Percentiles rank a stretch among this genome's conserved stretches.
phyloP scores from a whole-genome alignment of 2,888 invertebrate species.

The Mycalesis mineus region DNA sequence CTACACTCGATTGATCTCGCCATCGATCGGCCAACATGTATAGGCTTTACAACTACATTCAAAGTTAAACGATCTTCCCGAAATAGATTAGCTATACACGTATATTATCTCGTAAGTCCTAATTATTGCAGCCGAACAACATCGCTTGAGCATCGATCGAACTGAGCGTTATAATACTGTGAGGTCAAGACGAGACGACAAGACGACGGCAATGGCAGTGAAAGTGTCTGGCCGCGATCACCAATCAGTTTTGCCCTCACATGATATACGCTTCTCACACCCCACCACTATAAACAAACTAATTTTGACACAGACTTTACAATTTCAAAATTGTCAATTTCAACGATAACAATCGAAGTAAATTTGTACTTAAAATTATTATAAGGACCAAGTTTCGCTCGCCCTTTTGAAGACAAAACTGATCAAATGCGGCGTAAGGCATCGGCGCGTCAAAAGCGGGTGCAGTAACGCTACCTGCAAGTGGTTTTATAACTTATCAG shows the following conservation, averaged over 20 bases:
- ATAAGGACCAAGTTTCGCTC: neutral
- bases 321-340: neutral
- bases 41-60: too few species aligned
- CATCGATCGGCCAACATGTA: too few species aligned
- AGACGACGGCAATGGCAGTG: constrained; percentile 21
- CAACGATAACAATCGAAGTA: neutral
- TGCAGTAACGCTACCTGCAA: too few species aligned
- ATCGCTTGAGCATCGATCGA: constrained; percentile 16
- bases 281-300: neutral
- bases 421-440: constrained; percentile 9
- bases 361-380: constrained; percentile 7
- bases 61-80: too few species aligned
- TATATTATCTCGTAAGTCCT: constrained; percentile 7
- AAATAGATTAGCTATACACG: too few species aligned
- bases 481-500: too few species aligned
- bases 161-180: constrained; percentile 16
- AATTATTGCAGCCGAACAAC: constrained; percentile 16
- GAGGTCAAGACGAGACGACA: too few species aligned
- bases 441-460: neutral
- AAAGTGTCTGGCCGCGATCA: constrained; percentile 7
- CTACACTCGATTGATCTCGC: too few species aligned
- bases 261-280: neutral
- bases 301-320: constrained; percentile 11
- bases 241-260: constrained; percentile 23
- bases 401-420: constrained; percentile 14